Conservation (phyloP, 2,888 invertebrate genomes). For the Rhopalosiphum nymphaeae region DNA sequence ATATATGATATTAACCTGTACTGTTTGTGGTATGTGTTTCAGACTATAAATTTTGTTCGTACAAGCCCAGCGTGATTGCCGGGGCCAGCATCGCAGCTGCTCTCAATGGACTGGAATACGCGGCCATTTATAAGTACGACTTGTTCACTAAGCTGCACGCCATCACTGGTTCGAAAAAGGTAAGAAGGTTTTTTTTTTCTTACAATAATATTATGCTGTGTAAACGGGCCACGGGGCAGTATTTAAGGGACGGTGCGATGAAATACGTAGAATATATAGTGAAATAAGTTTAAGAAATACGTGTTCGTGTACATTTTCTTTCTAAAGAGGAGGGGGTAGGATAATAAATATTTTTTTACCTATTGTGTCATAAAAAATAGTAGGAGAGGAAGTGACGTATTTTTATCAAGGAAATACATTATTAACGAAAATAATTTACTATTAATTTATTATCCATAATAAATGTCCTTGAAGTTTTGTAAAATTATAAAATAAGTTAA, state of each 20-base stretch:
- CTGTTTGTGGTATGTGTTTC: conserved; percentile 70
- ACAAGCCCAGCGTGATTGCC: conserved; percentile 92
- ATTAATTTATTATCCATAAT: not conserved
- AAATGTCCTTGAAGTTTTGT: not conserved
- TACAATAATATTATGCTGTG: not conserved
- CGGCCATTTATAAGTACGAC: conserved; percentile 76
- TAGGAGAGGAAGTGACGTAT: not conserved
- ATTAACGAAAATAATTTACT: not conserved
- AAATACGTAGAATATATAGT: not conserved
- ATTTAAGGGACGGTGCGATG: not conserved
- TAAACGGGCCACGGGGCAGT: not conserved
- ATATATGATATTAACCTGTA: not conserved
- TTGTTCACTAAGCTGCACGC: conserved; percentile 81
- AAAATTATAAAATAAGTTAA: not conserved
- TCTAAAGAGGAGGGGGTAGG: not conserved
- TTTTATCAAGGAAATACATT: not conserved
- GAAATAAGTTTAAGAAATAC: not conserved
- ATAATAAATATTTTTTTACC: not conserved
- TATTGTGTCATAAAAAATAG: not conserved
- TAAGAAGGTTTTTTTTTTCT: conserved; percentile 71
- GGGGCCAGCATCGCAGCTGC: conserved; percentile 91
- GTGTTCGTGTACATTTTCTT: not conserved
- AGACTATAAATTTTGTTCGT: conserved; percentile 92
- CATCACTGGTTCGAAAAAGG: conserved; percentile 88
- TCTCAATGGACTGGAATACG: conserved; percentile 82